Percentiles rank a stretch among this genome's conserved stretches.
Evolutionary conservation across 2,797 vertebrate genomes (phyloP).

Genomic region (Megaceryle alcyon): DNA sequence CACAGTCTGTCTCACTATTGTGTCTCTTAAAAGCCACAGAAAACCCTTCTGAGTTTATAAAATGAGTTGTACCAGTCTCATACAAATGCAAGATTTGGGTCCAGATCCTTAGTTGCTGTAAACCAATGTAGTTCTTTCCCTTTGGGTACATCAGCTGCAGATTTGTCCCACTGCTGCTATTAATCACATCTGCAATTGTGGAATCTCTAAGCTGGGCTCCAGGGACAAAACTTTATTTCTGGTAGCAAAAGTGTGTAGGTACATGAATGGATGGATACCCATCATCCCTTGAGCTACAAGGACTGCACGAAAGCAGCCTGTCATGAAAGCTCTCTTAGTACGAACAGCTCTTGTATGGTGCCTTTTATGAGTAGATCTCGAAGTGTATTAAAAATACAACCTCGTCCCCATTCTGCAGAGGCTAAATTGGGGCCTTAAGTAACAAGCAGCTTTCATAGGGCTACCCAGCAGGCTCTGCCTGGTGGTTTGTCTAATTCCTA

Average conservation of each 20-base stretch:
- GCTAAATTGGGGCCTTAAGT: background rate
- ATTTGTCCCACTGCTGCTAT: background rate
- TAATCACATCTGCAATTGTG: conserved; percentile 2
- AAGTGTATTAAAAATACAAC: background rate
- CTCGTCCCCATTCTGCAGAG: background rate
- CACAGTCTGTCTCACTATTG: background rate
- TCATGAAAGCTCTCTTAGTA: background rate
- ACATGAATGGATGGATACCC: background rate
- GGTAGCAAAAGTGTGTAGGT: background rate
- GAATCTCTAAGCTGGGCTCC: background rate
- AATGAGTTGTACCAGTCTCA: background rate
- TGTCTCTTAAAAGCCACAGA: conserved; percentile 29
- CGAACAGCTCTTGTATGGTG: background rate
- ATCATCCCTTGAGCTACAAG: background rate
- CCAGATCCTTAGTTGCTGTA: background rate
- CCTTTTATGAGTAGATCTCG: background rate
- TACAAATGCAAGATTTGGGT: background rate
- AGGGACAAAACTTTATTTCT: conserved; percentile 24
- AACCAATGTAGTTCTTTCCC: background rate
- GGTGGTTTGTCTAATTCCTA: background rate
- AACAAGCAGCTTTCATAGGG: background rate
- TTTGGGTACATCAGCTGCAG: background rate
- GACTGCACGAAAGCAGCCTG: background rate
- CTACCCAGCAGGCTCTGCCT: background rate
- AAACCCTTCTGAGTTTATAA: background rate